A percentile compares a stretch with the other conserved stretches of the same genome.
phyloP scores from a whole-genome alignment of 2,888 invertebrate genomes.

The Epirrhoe tristata region DNA sequence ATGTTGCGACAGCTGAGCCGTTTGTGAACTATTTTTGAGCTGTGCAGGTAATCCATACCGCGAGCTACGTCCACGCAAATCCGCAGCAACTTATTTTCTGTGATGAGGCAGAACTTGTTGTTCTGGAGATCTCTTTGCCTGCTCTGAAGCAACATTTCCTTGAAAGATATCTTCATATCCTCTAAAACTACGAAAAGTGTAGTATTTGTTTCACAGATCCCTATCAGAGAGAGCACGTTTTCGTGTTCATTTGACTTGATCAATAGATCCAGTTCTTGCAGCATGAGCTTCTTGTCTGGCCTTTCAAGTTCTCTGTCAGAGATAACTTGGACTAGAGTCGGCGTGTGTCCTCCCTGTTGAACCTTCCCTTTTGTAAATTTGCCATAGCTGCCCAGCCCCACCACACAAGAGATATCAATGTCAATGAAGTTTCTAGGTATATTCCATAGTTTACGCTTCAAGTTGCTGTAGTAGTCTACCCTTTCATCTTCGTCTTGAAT shows the following conservation, averaged over 20 bases:
- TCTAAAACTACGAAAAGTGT: conserved; percentile 91
- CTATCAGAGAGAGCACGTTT: conserved; percentile 90
- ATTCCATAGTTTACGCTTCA: conserved; percentile 91
- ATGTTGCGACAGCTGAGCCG: conserved; percentile 90
- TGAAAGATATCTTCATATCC: conserved; percentile 87
- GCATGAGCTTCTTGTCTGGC: conserved; percentile 82
- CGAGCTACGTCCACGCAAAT: conserved; percentile 88
- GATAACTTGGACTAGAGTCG: conserved; percentile 88
- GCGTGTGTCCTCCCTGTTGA: conserved; percentile 83
- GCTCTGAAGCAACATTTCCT: conserved; percentile 88
- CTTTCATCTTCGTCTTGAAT: conserved; percentile 89
- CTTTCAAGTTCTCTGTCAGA: conserved; percentile 83
- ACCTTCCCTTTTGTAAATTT: conserved; percentile 90
- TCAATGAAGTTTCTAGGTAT: conserved; percentile 90
- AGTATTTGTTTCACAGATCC: conserved; percentile 92
- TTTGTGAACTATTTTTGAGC: conserved; percentile 89
- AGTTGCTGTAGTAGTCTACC: conserved; percentile 89
- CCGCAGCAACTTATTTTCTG: conserved; percentile 87
- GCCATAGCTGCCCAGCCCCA: conserved; percentile 92
- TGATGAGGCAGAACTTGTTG: conserved; percentile 85
- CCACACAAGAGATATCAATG: conserved; percentile 88
- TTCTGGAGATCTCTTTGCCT: conserved; percentile 81
- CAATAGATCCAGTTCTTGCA: conserved; percentile 90
- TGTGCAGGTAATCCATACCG: conserved; percentile 89
- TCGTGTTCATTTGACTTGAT: conserved; percentile 89